Base-by-base conservation (phyloP, 2,113 vertebrate species). In the Gopherus evgoodei region DNA sequence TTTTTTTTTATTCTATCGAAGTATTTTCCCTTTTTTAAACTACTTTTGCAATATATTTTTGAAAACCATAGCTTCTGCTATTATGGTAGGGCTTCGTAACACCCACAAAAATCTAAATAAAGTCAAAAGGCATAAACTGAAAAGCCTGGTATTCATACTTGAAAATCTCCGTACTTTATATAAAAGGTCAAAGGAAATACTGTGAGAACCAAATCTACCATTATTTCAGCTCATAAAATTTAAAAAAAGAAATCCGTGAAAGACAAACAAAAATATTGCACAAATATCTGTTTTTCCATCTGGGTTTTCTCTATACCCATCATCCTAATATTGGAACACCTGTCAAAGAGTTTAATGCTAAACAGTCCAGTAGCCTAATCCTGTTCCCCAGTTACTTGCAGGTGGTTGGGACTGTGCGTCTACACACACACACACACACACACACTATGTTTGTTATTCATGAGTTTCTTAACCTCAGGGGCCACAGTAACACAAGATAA, bases 91-190 rank as follows among this genome's bases (percentile, higher is more conserved):
- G 8, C n/a, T 22, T 38, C 1, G 25, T 25, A 78, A 16, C 3
- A 8, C 11, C 24, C 75, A 78, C 8, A 27, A 44, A 75, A 47
- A 27, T n/a, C 31, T 2, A 21, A n/a, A 3, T 22, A 4, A 11
- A 0, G 1, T 11, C 29, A 14, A 6, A 38, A n/a, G 2, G 80
- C 8, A 1, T 5, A 91, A 50, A 86, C 38, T 1, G 76, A 76
- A 84, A 59, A 88, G n/a, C 44, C 57, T 2, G 54, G 1, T 5
- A 0, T 22, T 29, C 4, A 3, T 16, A 0, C 69, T 47, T 3
- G 56, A 29, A 1, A 17, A 1, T 17, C 49, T 78, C 16, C 3
- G 31, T 24, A 3, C 8, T 1, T 0, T 13, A 2, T 11, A 11
- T 2, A 17, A 35, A 90, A 65, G 14, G 0, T 16, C 9, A 72